Evolutionary conservation across 2,888 invertebrate genomes (phyloP).

Genomic region (Taenaris catops): DNA sequence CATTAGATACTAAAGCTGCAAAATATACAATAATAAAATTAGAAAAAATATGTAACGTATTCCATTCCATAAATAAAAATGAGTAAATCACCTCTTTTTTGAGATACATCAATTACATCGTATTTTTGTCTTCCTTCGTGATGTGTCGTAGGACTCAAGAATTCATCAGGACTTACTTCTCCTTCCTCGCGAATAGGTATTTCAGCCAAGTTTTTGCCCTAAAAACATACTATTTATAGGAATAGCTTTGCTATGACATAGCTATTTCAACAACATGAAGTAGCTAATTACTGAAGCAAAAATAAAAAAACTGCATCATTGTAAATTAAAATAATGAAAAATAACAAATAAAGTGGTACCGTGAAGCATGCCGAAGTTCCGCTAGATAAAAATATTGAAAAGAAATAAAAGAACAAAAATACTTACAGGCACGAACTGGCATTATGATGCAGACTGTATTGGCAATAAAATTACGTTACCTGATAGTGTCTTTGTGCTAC

Average conservation of each 20-base stretch:
- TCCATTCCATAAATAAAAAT: no score
- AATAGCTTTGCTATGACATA: neutral
- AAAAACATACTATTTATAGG: conserved; percentile 12
- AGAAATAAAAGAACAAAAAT: conserved; percentile 47
- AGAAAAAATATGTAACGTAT: no score
- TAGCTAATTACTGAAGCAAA: conserved; percentile 23
- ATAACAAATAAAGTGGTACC: conserved; percentile 1
- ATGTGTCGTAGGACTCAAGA: conserved; percentile 70
- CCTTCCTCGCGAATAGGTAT: conserved; percentile 83
- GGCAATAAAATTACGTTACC: conserved; percentile 56
- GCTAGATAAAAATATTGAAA: conserved; percentile 14
- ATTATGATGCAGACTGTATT: conserved; percentile 48
- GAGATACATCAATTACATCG: conserved; percentile 76
- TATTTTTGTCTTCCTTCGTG: conserved; percentile 61
- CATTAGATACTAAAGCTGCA: conserved; percentile 85
- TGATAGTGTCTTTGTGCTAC: conserved; percentile 81
- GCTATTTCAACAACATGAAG: conserved; percentile 14
- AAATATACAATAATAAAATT: no score
- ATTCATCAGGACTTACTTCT: conserved; percentile 81
- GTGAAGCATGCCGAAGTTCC: conserved; percentile 6
- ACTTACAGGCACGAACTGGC: conserved; percentile 70
- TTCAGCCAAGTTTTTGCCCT: conserved; percentile 80
- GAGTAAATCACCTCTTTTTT: conserved; percentile 80
- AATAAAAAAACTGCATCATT: neutral
- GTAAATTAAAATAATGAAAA: conserved; percentile 4